Evolutionary conservation across 1,140 invertebrate genomes (phyloP), one percentile per base, ranked within the genome.

Genomic region (Helicorthomorpha holstii): DNA sequence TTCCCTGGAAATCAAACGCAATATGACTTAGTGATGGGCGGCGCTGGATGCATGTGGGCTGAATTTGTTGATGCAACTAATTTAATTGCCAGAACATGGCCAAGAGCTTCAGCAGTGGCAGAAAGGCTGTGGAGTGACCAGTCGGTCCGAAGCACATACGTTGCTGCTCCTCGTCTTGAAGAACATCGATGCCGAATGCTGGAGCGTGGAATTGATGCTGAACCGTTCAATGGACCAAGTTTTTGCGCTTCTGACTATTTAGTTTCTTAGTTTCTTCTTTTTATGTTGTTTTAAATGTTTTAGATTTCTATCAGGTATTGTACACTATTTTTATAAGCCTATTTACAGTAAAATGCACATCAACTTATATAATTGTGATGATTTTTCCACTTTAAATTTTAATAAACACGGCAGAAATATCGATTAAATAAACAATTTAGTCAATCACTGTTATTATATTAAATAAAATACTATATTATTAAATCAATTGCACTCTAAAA

Each of bases 51-150:
- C 51, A 56, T 68, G 50, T 68, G 66, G 66, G 57, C 53, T 7
- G 66, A 69, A 54, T 66, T 63, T 43, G 64, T 69, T 10, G 68
- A 70, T 45, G 58, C 52, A 22, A 66, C 66, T 10, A 69, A 69
- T 50, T 16, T 69, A 19, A 29, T 65, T 21, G 25, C 61, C 0
- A 73, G 79, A 60, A 74, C 83, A 10, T 88, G 82, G 78, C 87
- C 87, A 1, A 67, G 88, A 54, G 84, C 86, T 0, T 77, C 78
- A 51, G 85, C 85, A 1, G 74, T 81, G 0, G 90, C 87, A 2
- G 91, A 95, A 67, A 73, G 81, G 56, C 70, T 92, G 0, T 96
- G 91, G 91, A 75, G 72, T 14, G 57, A 68, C 2, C 66, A n/a
- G 14, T 44, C 60, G 76, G 19, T 79, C 72, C 69, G 67, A 14